Evolutionary conservation across 2,797 vertebrate species (phyloP).

Genomic region (Hippopotamyrus pictus): DNA sequence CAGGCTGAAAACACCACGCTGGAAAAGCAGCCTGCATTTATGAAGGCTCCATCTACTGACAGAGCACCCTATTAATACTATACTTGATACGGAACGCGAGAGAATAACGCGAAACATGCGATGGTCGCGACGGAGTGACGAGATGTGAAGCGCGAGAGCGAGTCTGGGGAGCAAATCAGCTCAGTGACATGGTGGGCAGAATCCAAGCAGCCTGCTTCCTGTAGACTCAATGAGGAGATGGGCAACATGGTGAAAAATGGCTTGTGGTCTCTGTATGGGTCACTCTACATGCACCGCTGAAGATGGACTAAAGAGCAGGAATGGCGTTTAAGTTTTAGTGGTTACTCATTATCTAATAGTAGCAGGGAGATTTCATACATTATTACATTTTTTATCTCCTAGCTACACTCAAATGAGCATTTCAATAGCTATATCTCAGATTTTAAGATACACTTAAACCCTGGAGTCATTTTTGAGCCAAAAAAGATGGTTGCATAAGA

Average conservation of each 20-base stretch:
- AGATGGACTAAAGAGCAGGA: background rate
- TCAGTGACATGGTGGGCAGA: background rate
- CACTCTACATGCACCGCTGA: background rate
- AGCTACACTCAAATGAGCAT: background rate
- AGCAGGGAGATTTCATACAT: background rate
- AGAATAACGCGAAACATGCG: background rate
- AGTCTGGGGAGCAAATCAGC: background rate
- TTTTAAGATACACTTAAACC: background rate
- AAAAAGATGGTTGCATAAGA: background rate
- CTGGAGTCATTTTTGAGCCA: background rate
- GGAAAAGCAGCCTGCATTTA: background rate
- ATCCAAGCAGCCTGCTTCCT: background rate
- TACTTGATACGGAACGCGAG: background rate
- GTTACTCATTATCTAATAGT: background rate
- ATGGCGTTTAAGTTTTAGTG: background rate
- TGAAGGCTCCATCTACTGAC: slow-evolving; percentile 4
- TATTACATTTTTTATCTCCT: background rate
- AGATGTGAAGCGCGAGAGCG: background rate
- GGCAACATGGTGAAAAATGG: background rate
- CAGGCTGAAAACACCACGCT: slow-evolving; percentile 2
- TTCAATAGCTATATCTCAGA: background rate
- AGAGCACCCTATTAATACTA: background rate
- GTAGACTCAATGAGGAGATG: background rate
- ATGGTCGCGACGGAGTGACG: background rate
- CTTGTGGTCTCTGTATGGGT: background rate